Conservation (phyloP, 2,888 invertebrate genomes). For the Gastrophysa polygoni region DNA sequence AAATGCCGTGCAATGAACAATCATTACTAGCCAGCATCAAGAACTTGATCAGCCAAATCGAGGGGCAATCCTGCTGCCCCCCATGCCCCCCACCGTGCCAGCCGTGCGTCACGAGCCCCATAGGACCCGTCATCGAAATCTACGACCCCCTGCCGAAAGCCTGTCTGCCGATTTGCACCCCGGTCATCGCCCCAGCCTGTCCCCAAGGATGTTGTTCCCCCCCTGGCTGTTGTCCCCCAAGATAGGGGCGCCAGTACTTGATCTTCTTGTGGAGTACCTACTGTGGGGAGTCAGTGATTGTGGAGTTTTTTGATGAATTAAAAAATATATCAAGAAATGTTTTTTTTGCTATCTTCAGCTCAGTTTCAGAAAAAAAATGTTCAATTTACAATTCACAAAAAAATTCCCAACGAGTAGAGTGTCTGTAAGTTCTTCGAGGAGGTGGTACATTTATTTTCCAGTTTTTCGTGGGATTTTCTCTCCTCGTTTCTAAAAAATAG, state of each 20-base stretch:
- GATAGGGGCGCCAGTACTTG: neutral
- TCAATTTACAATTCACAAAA: no score
- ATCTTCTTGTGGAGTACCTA: neutral
- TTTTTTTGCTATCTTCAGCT: no score
- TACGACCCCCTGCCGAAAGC: constrained; percentile 63
- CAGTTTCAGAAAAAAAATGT: no score
- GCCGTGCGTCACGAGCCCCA: constrained; percentile 50
- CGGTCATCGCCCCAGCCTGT: constrained; percentile 15
- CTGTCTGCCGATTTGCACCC: constrained; percentile 62
- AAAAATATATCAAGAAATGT: neutral
- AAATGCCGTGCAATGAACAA: constrained; percentile 41
- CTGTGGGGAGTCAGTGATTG: neutral
- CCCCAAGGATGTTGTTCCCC: constrained; percentile 16
- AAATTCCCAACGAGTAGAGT: no score
- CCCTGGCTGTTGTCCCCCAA: constrained; percentile 57
- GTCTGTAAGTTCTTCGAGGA: no score
- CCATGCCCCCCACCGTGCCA: constrained; percentile 33
- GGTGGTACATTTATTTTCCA: no score
- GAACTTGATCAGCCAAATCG: constrained; percentile 50
- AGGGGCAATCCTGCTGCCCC: constrained; percentile 38
- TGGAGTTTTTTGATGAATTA: neutral
- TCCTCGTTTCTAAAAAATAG: no score
- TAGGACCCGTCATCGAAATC: constrained; percentile 59
- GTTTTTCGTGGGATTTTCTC: no score
- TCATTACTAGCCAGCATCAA: constrained; percentile 50